Base-by-base conservation (phyloP, 2,797 vertebrate genomes). In the Pipistrellus kuhlii region DNA sequence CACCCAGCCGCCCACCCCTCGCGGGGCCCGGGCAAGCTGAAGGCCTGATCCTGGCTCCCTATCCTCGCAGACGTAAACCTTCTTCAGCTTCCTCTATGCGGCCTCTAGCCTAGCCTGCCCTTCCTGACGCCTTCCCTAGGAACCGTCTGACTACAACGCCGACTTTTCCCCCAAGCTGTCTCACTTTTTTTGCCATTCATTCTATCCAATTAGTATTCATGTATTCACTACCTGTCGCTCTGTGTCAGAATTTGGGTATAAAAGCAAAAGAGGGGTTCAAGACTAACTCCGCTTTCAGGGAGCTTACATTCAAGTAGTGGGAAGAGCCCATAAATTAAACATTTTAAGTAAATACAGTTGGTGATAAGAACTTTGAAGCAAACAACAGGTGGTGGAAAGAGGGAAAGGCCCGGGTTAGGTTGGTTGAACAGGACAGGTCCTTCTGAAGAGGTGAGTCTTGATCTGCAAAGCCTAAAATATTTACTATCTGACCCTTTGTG, bases 281-380 rank as follows among this genome's bases (percentile, higher is more conserved):
- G 46, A 76, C 8, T 69, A n/a, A 76, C 57, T 4, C 2, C 25
- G 32, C 48, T 78, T 77, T 85, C 25, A 51, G 41, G 87, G n/a
- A 89, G 51, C 35, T 88, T 91, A 73, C 27, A 23, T 77, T 83
- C 35, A 68, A 23, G 30, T 41, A 41, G 66, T 66, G 81, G 82
- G 73, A n/a, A 84, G 35, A 53, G 57, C 68, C 21, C 4, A 35
- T 72, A 35, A 64, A 35, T 51, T 20, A 18, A 90, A 72, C 25
- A 38, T 88, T 41, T 62, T 75, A 27, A 69, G 32, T 62, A 57
- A 72, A 32, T 76, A 25, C 11, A 62, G 41, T 68, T 83, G n/a
- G 46, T 68, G n/a, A 9, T 76, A 73, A 88, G 86, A 83, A 20
- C 44, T 83, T 92, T 66, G 51, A 72, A 51, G 71, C 75, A 90